Evolutionary conservation across 2,888 invertebrate species (phyloP).

Genomic region (Caenorhabditis macrosperma): DNA sequence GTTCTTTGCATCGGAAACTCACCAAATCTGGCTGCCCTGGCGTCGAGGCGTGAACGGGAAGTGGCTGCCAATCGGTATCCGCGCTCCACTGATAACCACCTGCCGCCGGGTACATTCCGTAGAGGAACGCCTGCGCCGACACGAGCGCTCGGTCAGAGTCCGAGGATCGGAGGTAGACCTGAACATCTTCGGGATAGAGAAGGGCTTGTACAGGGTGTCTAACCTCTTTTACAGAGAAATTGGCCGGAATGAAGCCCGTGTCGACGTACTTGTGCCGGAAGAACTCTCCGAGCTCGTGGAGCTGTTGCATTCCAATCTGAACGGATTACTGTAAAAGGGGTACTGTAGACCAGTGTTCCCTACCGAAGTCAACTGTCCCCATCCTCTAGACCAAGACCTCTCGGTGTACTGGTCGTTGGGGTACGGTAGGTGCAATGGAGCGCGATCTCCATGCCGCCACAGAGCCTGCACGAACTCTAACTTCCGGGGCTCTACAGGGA

Average conservation of each 20-base stretch:
- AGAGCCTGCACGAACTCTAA: conserved; percentile 82
- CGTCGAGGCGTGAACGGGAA: conserved; percentile 69
- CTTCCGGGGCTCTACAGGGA: conserved; percentile 18
- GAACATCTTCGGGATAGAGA: too few species aligned
- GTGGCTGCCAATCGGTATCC: conserved; percentile 70
- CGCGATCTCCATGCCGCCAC: conserved; percentile 89
- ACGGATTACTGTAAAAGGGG: too few species aligned
- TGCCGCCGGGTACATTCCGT: conserved; percentile 85
- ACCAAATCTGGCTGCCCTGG: conserved; percentile 70
- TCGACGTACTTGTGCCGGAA: conserved; percentile 67
- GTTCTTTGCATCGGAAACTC: too few species aligned
- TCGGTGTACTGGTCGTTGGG: conserved; percentile 64
- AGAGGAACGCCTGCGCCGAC: conserved; percentile 89
- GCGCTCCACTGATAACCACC: conserved; percentile 36
- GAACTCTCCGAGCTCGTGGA: conserved; percentile 70
- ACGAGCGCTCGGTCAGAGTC: conserved; percentile 83
- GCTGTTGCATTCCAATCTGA: conserved; percentile 77
- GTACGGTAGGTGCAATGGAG: conserved; percentile 62
- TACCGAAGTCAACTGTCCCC: conserved; percentile 64
- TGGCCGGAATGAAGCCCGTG: conserved; percentile 39
- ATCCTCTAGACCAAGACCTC: conserved; percentile 62
- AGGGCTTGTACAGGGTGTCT: too few species aligned
- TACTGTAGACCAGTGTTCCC: neutral
- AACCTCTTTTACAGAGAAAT: conserved; percentile 60
- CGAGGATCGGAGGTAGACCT: conserved; percentile 80